A percentile compares a stretch with the other conserved stretches of the same genome.
Evolutionary conservation across 2,113 vertebrate species (phyloP).

Genomic region (Eulemur macaco): DNA sequence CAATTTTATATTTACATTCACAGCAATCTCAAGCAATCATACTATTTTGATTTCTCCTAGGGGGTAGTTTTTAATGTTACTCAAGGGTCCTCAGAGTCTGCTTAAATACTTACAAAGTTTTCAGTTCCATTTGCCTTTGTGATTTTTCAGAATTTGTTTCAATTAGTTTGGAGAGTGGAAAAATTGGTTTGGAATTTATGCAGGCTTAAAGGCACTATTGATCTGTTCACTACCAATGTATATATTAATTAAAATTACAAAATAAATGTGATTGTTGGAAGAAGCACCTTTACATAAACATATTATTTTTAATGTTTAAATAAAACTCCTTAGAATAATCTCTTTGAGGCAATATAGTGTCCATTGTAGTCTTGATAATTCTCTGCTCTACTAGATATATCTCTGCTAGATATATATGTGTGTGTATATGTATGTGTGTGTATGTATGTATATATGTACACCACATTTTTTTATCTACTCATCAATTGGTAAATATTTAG

Average conservation of each 20-base stretch:
- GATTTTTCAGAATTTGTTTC: slow-evolving; percentile 56
- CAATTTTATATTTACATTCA: background rate
- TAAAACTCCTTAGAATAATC: slow-evolving; percentile 2
- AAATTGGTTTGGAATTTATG: slow-evolving; percentile 33
- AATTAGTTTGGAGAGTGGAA: slow-evolving; percentile 44
- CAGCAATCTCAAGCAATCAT: background rate
- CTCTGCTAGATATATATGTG: no score
- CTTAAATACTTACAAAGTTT: slow-evolving; percentile 35
- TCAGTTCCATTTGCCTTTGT: background rate
- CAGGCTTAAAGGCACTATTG: background rate
- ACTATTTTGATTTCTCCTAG: slow-evolving; percentile 22
- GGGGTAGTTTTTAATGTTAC: background rate
- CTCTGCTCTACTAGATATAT: background rate
- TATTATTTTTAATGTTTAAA: background rate
- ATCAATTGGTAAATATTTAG: no score
- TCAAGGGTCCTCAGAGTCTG: background rate
- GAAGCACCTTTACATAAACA: slow-evolving; percentile 25
- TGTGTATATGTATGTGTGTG: no score
- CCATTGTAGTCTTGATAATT: background rate
- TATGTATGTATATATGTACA: no score
- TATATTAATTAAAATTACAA: slow-evolving; percentile 44
- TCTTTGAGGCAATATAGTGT: background rate
- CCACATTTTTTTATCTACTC: no score
- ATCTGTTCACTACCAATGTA: background rate
- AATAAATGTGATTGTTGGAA: background rate